Evolutionary conservation across 2,797 vertebrate genomes (phyloP).

Genomic region (Myiotriccus ornatus): DNA sequence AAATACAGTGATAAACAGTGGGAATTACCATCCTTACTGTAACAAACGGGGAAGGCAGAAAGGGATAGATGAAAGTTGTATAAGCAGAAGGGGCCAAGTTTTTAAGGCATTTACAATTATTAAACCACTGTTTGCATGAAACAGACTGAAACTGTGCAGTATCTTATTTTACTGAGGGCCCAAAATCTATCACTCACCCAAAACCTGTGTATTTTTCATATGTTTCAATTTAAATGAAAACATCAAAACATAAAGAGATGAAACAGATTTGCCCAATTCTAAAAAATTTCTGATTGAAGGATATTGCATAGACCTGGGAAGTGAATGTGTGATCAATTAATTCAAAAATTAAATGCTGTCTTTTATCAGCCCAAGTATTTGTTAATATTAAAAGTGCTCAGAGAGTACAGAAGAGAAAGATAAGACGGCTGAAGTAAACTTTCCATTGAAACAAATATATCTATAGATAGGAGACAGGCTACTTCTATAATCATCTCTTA

Average conservation of each 20-base stretch:
- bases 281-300: slow-evolving; percentile 30
- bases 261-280: slow-evolving; percentile 1
- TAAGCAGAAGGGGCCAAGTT: neutral
- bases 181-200: slow-evolving; percentile 2
- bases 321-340: slow-evolving; percentile 23
- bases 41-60: neutral
- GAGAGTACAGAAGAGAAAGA: neutral
- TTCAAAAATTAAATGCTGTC: neutral
- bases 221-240: slow-evolving; percentile 42
- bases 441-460: slow-evolving; percentile 16
- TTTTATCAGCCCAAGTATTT: slow-evolving; percentile 25
- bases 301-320: slow-evolving; percentile 15
- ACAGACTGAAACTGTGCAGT: neutral
- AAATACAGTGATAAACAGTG: neutral
- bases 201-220: slow-evolving; percentile 2
- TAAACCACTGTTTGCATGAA: neutral
- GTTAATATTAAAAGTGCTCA: slow-evolving; percentile 13
- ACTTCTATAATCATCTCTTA: neutral
- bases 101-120: neutral
- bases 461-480: neutral
- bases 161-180: neutral
- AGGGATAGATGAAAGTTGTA: neutral
- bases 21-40: neutral
- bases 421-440: slow-evolving; percentile 8
- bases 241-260: slow-evolving; percentile 21